Conservation (phyloP, 2,888 invertebrate species). For the Acanthopleura granulata region DNA sequence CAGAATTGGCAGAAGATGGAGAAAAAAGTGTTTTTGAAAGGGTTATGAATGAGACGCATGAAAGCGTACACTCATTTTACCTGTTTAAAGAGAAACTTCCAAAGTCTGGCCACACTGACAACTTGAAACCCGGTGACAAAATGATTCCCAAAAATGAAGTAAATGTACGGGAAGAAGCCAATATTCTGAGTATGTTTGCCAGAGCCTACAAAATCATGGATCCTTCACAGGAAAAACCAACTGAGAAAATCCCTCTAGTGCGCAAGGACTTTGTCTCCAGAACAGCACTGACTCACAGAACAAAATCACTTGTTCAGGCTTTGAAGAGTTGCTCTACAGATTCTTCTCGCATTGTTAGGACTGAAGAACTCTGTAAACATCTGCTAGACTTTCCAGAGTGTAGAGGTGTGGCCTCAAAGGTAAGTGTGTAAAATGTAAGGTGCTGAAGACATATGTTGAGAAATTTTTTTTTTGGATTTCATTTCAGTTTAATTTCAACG, state of each 20-base stretch:
- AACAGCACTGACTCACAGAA: constrained; percentile 43
- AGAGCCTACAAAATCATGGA: constrained; percentile 10
- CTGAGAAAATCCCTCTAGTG: constrained; percentile 36
- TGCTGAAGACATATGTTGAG: too few species aligned
- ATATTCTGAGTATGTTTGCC: neutral
- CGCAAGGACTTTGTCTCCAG: constrained; percentile 46
- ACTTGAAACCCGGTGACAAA: neutral
- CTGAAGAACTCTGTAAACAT: constrained; percentile 81
- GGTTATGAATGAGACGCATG: constrained; percentile 33
- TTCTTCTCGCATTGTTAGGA: constrained; percentile 75
- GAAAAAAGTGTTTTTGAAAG: neutral
- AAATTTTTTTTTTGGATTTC: too few species aligned
- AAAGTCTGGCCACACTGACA: neutral
- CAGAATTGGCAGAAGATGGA: neutral
- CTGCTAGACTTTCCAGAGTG: constrained; percentile 82
- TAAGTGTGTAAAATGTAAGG: constrained; percentile 24
- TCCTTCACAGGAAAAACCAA: neutral
- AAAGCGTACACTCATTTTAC: constrained; percentile 29
- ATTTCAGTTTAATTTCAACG: too few species aligned
- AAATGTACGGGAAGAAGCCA: neutral
- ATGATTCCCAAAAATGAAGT: neutral
- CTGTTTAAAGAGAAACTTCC: neutral
- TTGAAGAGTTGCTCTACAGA: constrained; percentile 44
- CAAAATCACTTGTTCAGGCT: constrained; percentile 46
- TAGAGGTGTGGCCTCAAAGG: constrained; percentile 80